These are phyloP conservation scores for Hetaerina titia DNA, from an alignment of 2,888 invertebrate genomes.

Conservation along the genomic window DNA sequence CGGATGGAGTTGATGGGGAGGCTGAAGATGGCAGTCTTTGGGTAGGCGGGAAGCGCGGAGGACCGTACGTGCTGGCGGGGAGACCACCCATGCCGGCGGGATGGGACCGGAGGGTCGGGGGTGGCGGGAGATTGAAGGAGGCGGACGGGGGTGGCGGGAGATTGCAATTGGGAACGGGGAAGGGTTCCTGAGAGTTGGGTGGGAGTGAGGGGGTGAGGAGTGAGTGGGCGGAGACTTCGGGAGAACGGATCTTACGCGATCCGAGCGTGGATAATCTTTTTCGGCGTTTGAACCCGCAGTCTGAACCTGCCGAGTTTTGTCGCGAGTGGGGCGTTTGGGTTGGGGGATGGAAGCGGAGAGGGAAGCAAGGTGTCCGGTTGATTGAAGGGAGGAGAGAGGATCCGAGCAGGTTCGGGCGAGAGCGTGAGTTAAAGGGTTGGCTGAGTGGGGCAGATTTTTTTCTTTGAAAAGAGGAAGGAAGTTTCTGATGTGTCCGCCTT, in stretches of 20 bases:
- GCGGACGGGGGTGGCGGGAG: neutral
- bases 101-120: neutral
- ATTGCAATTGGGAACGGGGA: neutral
- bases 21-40: constrained; percentile 43
- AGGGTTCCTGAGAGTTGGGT: neutral
- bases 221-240: constrained; percentile 2
- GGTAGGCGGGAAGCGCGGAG: constrained; percentile 36
- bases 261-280: constrained; percentile 58
- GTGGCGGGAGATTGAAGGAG: neutral
- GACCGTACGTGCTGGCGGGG: constrained; percentile 20
- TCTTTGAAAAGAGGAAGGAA: neutral
- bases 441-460: neutral
- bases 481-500: neutral
- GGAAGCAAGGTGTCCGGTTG: neutral
- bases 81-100: constrained; percentile 63
- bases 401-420: neutral
- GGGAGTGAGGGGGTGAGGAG: neutral
- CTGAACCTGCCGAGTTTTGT: constrained; percentile 42
- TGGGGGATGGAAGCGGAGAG: neutral
- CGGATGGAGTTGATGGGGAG: constrained; percentile 33
- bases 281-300: constrained; percentile 54
- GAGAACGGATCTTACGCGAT: constrained; percentile 37
- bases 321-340: constrained; percentile 18
- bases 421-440: neutral
- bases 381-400: constrained; percentile 12